Evolutionary conservation across 2,113 vertebrate genomes (phyloP).

Genomic region (Brevimyrus niger): DNA sequence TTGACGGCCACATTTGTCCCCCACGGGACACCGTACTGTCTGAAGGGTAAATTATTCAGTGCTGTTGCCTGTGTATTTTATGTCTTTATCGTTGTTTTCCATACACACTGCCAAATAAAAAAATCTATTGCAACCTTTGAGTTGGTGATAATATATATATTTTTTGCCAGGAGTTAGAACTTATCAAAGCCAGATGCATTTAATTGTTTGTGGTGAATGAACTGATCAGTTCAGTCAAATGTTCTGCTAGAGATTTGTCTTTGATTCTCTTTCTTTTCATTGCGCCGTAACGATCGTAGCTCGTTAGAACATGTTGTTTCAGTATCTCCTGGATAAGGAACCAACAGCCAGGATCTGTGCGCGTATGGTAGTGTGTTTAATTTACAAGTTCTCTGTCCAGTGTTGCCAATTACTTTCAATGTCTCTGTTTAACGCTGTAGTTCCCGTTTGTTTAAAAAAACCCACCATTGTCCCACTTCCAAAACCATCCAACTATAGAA

Average conservation of each 20-base stretch:
- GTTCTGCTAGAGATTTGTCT: background rate
- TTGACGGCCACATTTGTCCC: background rate
- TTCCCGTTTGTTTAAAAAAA: background rate
- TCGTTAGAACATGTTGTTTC: background rate
- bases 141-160: background rate
- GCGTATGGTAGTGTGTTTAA: background rate
- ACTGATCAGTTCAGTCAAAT: background rate
- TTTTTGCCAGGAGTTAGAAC: background rate
- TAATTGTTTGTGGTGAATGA: background rate
- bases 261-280: background rate
- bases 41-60: background rate
- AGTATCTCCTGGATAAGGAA: background rate
- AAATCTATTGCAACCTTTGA: background rate
- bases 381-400: background rate
- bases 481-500: background rate
- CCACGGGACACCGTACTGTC: background rate
- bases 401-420: background rate
- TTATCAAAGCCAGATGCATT: background rate
- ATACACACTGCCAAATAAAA: conserved; percentile 7
- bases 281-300: background rate
- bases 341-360: background rate
- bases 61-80: background rate
- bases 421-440: background rate
- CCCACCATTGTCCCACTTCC: background rate
- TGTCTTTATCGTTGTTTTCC: background rate